Base-by-base conservation (phyloP, 2,113 vertebrate species). In the Apteryx mantelli region DNA sequence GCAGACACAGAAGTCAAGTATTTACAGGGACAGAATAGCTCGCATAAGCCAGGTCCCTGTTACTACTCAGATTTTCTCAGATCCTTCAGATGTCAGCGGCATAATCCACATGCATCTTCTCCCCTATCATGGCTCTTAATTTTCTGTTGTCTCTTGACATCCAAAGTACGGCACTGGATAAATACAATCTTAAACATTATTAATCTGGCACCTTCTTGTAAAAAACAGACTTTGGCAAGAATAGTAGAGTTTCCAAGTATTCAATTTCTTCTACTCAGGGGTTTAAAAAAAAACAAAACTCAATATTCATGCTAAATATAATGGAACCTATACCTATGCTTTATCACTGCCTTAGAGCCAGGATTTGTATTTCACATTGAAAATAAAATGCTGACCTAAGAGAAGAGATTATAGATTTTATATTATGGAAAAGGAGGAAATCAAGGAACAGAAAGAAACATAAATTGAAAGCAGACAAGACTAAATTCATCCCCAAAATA, bases 401-500 rank as follows among this genome's bases (percentile, higher is more conserved):
- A 80, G 48, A 77, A 42, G 44, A 81, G 34, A 46, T 68, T 55
- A 34, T 8, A 91, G 36, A 81, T 83, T 88, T 90, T 46, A 73
- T 53, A 60, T 25, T 50, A 52, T 64, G 46, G 22, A 64, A 74
- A 93, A 58, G 18, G 19, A 93, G 46, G 73, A 95, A 95, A 93
- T 66, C 64, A 78, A 90, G 82, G 44, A 94, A 95, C 32, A 95
- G 82, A 93, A 86, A 96, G 19, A 34, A 91, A 21, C 40, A 91
- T 77, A 89, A 96, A 91, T 92, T 89, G 89, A 88, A 71, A 91
- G 90, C 63, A 28, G 73, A 81, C 58, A 83, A 89, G 68, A 88
- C 79, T 94, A 93, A 93, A 92, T 86, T 38, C 21, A 85, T 66
- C 78, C 81, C 69, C 81, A 73, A 96, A 96, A 92, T 91, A 95